A percentile compares a stretch with the other conserved stretches of the same genome.
Conservation (phyloP, 2,113 vertebrate genomes). For the Apodemus speciosus region DNA sequence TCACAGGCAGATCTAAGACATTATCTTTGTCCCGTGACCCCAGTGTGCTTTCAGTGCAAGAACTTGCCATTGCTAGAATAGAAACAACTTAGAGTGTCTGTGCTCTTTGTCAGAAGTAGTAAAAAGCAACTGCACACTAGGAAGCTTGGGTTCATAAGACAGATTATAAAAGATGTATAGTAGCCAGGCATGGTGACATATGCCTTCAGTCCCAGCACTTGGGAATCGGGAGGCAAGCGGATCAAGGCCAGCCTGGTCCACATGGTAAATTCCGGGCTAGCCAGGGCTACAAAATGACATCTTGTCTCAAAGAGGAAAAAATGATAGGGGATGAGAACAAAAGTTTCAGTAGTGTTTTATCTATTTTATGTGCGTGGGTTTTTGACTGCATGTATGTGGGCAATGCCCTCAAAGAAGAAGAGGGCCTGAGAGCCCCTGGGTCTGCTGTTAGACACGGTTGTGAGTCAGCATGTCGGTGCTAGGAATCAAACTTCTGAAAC, state of each 20-base stretch:
- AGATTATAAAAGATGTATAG: constrained; percentile 24
- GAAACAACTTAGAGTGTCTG: constrained; percentile 4
- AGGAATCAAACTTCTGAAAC: not conserved
- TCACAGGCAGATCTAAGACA: constrained; percentile 24
- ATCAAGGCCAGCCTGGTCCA: not conserved
- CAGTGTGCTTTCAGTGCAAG: constrained; percentile 12
- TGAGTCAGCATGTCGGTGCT: not conserved
- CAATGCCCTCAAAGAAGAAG: not conserved
- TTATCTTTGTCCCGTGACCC: constrained; percentile 40
- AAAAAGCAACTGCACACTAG: not conserved
- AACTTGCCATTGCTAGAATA: constrained; percentile 15
- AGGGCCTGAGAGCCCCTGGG: not conserved
- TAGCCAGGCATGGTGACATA: not conserved
- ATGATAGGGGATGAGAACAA: not conserved
- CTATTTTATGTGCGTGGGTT: not conserved
- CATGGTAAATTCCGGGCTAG: not conserved
- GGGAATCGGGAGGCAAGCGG: not conserved
- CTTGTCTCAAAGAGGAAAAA: not conserved
- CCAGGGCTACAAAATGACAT: not conserved
- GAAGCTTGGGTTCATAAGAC: not conserved
- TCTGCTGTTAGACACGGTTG: not conserved
- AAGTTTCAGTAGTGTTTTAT: not conserved
- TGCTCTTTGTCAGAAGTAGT: constrained; percentile 32
- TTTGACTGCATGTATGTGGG: not conserved
- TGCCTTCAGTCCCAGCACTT: not conserved